Conservation (phyloP, 1,140 invertebrate species). For the Homarus americanus region DNA sequence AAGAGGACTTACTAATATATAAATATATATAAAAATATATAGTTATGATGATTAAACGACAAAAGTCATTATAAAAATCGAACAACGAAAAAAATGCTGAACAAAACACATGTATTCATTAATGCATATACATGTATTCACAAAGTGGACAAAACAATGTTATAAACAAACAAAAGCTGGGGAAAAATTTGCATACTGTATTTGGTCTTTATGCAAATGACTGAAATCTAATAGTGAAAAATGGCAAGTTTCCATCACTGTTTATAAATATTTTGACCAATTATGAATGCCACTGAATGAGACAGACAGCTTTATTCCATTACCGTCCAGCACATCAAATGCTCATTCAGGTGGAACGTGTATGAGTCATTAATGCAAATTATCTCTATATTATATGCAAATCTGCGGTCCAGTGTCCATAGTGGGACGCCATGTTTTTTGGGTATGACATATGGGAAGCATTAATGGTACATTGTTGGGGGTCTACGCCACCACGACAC, state of each 20-base stretch:
- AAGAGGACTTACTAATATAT: not conserved
- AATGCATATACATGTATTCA: not conserved
- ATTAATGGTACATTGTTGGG: no score
- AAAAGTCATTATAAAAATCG: no score
- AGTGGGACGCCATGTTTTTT: no score
- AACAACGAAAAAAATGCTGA: not conserved
- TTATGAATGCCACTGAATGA: not conserved
- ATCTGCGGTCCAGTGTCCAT: not conserved
- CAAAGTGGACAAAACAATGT: no score
- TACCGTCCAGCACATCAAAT: slow-evolving; percentile 9
- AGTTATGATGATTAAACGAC: no score
- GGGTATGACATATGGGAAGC: no score
- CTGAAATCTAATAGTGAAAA: not conserved
- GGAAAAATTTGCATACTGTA: not conserved
- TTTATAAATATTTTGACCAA: not conserved
- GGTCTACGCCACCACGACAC: no score
- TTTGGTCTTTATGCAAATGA: not conserved
- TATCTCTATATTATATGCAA: slow-evolving; percentile 23
- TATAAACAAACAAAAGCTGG: no score
- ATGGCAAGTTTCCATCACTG: not conserved
- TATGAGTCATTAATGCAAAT: slow-evolving; percentile 31
- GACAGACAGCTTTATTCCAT: not conserved
- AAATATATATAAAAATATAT: not conserved
- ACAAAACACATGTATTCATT: not conserved
- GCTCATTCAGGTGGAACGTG: slow-evolving; percentile 15